Evolutionary conservation across 2,888 invertebrate genomes (phyloP).

Genomic region (Danaus chrysippus): DNA sequence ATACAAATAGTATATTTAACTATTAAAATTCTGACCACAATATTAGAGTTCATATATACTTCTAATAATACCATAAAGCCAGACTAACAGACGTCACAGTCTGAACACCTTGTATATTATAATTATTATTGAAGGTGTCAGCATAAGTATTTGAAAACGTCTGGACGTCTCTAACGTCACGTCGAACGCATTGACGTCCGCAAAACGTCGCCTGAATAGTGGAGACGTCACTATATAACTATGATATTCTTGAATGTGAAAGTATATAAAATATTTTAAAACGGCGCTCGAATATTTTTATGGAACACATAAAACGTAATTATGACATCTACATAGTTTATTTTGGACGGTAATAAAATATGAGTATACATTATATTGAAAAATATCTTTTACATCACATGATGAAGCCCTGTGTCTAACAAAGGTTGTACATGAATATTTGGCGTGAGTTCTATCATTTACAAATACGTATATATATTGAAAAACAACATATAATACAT

Average conservation of each 20-base stretch:
- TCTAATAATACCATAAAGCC: conserved; percentile 29
- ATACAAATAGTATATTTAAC: too few relatives aligned
- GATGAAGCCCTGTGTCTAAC: conserved; percentile 36
- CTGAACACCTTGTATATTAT: conserved; percentile 32
- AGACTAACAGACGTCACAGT: conserved; percentile 30
- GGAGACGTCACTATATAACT: conserved; percentile 40
- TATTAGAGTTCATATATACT: conserved; percentile 22
- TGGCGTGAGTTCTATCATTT: conserved; percentile 50
- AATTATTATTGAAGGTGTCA: conserved; percentile 37
- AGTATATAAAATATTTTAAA: conserved; percentile 13
- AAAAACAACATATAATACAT: conserved; percentile 52
- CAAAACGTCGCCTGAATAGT: conserved; percentile 36
- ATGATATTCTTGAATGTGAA: conserved; percentile 19
- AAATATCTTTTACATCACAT: conserved; percentile 26
- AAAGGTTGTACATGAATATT: conserved; percentile 45
- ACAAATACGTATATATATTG: conserved; percentile 44
- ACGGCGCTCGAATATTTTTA: conserved; percentile 9
- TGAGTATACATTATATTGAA: neutral
- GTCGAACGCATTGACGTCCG: conserved; percentile 43
- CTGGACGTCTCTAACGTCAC: conserved; percentile 40
- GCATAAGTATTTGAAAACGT: conserved; percentile 22
- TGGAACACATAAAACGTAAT: neutral
- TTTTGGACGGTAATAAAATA: too few relatives aligned
- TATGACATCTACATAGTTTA: too few relatives aligned
- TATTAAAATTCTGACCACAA: neutral